Evolutionary conservation across 2,888 invertebrate species (phyloP), one percentile per base, ranked within the genome.

Genomic region (Brachypalpus laphriformis): DNA sequence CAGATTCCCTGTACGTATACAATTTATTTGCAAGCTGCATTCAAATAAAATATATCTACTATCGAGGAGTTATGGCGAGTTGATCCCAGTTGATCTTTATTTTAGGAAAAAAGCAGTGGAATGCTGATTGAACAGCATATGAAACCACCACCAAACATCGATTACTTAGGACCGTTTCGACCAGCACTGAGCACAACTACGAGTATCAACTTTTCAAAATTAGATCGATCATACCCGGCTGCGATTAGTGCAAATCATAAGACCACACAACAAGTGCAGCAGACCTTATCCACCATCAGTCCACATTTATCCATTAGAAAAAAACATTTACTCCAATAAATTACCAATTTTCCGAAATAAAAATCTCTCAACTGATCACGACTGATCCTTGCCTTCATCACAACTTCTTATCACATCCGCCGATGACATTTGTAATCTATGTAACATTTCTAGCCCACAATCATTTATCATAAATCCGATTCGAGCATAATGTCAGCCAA

Each of bases 401-500:
- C 5, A 25, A 37, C 6, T 18, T 20, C 63, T 63, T 71, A 78
- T 78, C 71, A 78, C 71, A 57, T 65, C 70, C 70, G 18, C 47
- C 65, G 78, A 78, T 78, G 71, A 78, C 78, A 78, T 78, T 72
- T 78, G 71, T 72, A 71, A 72, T 72, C 65, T 71, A 28, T 56
- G 63, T 25, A 65, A 71, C 56, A 45, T 65, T 78, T 63, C 37
- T 22, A 56, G 40, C 57, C 65, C 71, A 72, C 78, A 78, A 78
- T 71, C 71, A 56, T 78, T 78, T 78, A 78, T 78, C 78, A 78
- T 78, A 71, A 72, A 71, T 78, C 57, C 71, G 40, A 63, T 78
- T 71, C 71, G 49, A 78, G 71, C 63, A 71, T 61, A 78, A 57
- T 78, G 78, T 78, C 78, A 72, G 65, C 20, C 28, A 71, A 56